These are phyloP conservation scores for Drosophila kikkawai DNA, from an alignment of 1,140 invertebrate genomes.

Conservation along the genomic window DNA sequence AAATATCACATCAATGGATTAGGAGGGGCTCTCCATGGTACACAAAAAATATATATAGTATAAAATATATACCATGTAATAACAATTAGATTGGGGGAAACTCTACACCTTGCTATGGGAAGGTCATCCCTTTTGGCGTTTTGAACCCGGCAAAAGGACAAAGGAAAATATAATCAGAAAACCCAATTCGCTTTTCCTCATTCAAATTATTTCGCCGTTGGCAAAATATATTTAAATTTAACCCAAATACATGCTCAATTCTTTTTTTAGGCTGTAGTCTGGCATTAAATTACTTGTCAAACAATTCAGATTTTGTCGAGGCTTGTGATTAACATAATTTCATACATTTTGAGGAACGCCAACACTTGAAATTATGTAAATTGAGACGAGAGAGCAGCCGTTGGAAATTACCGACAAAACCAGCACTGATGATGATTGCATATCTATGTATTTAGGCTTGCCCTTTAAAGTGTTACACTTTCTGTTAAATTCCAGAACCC, in stretches of 20 bases:
- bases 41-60: constrained; percentile 4
- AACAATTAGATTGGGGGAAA: constrained; percentile 17
- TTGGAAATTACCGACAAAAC: constrained; percentile 11
- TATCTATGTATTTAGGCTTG: neutral
- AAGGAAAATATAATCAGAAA: constrained; percentile 9
- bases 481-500: neutral
- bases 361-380: constrained; percentile 47
- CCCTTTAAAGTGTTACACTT: constrained; percentile 18
- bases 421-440: constrained; percentile 34
- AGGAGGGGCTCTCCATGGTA: neutral
- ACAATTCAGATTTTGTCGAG: constrained; percentile 34
- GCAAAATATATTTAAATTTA: constrained; percentile 19
- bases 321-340: constrained; percentile 48
- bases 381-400: constrained; percentile 12
- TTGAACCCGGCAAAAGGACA: constrained; percentile 4
- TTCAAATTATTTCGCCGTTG: neutral
- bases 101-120: constrained; percentile 1
- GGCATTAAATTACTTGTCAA: constrained; percentile 24
- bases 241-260: neutral
- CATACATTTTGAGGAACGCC: constrained; percentile 20
- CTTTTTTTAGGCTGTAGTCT: constrained; percentile 9
- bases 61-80: neutral
- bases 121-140: constrained; percentile 10
- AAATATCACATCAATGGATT: constrained; percentile 25
- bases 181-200: constrained; percentile 2